These are phyloP conservation scores for Andrena chrysosceles DNA, from an alignment of 2,888 invertebrate genomes.

Conservation along the genomic window DNA sequence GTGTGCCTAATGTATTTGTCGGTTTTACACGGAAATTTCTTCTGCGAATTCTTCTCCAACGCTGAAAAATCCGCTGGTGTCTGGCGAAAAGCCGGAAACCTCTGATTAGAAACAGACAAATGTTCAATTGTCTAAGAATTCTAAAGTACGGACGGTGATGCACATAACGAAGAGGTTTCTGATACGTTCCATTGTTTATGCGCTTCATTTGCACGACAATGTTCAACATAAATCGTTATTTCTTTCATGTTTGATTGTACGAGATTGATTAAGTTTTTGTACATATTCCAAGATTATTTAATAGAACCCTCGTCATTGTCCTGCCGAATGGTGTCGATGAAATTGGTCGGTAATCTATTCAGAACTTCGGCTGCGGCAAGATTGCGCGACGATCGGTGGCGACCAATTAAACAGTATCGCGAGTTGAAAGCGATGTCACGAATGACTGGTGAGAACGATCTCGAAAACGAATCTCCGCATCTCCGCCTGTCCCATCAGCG, in stretches of 20 bases:
- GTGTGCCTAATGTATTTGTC: constrained; percentile 33
- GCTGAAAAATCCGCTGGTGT: background rate
- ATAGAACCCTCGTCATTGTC: constrained; percentile 2
- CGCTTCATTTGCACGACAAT: too few relatives aligned
- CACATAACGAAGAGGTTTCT: too few relatives aligned
- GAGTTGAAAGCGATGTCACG: constrained; percentile 9
- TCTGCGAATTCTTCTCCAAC: background rate
- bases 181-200: too few relatives aligned
- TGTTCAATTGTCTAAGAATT: background rate
- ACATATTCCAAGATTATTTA: background rate
- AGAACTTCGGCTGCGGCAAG: constrained; percentile 6
- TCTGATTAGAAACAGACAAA: background rate
- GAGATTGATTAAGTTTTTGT: too few relatives aligned
- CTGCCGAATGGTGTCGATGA: constrained; percentile 5
- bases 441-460: constrained; percentile 38
- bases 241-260: too few relatives aligned
- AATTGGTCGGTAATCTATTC: background rate
- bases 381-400: background rate
- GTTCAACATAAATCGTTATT: too few relatives aligned
- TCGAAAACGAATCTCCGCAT: constrained; percentile 23
- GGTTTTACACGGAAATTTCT: background rate
- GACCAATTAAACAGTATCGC: background rate
- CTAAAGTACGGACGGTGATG: too few relatives aligned
- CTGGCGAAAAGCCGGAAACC: background rate
- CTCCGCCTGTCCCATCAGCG: constrained; percentile 23